phyloP scores from a whole-genome alignment of 2,113 vertebrate species.

The Solea solea region DNA sequence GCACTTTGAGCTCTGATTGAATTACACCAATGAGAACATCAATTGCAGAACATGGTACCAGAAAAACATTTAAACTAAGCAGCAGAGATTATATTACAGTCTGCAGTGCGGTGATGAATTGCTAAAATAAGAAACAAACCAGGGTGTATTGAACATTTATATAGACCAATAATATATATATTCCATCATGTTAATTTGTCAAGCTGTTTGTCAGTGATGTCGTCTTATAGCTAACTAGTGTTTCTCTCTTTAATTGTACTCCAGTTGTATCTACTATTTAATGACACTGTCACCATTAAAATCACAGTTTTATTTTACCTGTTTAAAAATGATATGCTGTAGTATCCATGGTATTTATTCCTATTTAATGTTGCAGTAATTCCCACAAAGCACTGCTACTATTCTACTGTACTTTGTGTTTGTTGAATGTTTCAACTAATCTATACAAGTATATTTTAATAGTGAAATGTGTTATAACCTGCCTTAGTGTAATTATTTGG shows the following conservation, averaged over 20 bases:
- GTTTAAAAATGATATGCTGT: no score
- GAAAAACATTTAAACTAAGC: slow-evolving; percentile 55
- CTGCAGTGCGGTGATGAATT: slow-evolving; percentile 27
- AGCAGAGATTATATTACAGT: slow-evolving; percentile 58
- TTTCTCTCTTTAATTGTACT: no score
- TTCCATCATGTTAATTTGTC: slow-evolving; percentile 2
- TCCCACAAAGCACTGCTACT: no score
- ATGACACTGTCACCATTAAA: no score
- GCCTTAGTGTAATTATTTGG: not conserved
- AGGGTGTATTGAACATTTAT: slow-evolving; percentile 1
- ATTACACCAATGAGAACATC: slow-evolving; percentile 79
- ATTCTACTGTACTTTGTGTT: not conserved
- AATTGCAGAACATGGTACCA: slow-evolving; percentile 61
- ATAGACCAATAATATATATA: slow-evolving; percentile 8
- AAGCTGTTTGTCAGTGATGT: no score
- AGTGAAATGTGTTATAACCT: no score
- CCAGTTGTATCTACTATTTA: no score
- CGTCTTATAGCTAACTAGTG: not conserved
- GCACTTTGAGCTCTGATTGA: slow-evolving; percentile 73
- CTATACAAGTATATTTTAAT: no score
- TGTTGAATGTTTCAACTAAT: not conserved
- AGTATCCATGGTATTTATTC: no score
- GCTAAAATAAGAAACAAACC: slow-evolving; percentile 25
- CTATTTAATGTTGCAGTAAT: no score
- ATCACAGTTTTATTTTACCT: no score